These are phyloP conservation scores for Triops cancriformis DNA, from an alignment of 1,140 invertebrate genomes.

Conservation along the genomic window DNA sequence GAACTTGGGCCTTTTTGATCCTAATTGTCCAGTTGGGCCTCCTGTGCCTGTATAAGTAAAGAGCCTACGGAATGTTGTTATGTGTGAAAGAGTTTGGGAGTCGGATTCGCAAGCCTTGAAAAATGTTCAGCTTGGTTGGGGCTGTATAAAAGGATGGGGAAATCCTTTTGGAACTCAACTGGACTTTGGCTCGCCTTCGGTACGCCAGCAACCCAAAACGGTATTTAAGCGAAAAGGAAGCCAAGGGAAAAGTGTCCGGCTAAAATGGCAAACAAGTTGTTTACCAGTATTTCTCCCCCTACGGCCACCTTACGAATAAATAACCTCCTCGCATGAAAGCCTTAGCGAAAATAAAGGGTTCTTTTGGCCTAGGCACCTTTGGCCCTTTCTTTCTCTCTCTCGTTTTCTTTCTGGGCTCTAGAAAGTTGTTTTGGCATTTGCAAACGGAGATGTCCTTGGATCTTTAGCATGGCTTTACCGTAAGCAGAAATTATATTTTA, in stretches of 20 bases:
- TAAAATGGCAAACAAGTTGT: constrained; percentile 7
- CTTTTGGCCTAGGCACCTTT: no score
- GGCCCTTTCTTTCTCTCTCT: no score
- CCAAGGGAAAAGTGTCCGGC: constrained; percentile 8
- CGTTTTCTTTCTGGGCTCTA: not conserved
- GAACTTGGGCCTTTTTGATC: no score
- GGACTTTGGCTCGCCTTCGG: not conserved
- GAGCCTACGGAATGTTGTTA: not conserved
- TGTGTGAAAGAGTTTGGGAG: not conserved
- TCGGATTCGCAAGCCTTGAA: not conserved
- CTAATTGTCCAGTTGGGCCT: not conserved
- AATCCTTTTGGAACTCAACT: not conserved
- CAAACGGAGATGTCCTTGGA: not conserved
- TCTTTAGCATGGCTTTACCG: not conserved
- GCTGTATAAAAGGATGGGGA: not conserved
- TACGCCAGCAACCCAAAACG: not conserved
- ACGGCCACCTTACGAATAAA: constrained; percentile 5
- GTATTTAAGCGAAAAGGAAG: not conserved
- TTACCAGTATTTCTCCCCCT: not conserved
- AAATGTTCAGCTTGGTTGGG: not conserved
- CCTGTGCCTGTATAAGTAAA: not conserved
- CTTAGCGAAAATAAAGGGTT: no score
- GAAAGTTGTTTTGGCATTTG: constrained; percentile 1
- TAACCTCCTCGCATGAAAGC: not conserved
- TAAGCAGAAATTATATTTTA: not conserved